Evolutionary conservation across 2,888 invertebrate species (phyloP), one percentile per base, ranked within the genome.

Genomic region (Acanthopleura granulata): DNA sequence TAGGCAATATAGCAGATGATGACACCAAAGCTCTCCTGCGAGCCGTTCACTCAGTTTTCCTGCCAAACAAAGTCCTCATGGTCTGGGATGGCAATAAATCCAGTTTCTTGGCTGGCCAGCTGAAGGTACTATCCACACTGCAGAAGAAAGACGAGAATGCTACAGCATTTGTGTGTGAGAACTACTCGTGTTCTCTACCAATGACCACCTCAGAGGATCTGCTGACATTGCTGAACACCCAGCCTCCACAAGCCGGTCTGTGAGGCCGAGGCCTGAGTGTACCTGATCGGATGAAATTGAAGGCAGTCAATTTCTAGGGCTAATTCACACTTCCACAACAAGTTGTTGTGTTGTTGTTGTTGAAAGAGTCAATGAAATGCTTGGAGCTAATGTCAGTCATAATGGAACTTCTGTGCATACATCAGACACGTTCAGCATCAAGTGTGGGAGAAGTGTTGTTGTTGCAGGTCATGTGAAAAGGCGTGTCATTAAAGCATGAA

Each of bases 141-240:
- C 91, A 92, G 72, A 91, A 92, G 6, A 89, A 92, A 0, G 92
- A 93, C 40, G 94, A 93, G 30, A 93, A 92, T 74, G 93, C 95
- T 0, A 93, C 94, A 0, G 95, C 94, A 29, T 95, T 94, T 89
- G 94, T 95, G n/a, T 96, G 96, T 88, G 92, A 94, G 11, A 93
- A 94, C 83, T 94, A 93, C 88, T 92, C 94, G 0, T 96, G 95
- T 89, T 94, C 94, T 9, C 91, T 95, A 74, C 95, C 95, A 1
- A 94, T 95, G 71, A 94, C 93, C 0, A 93, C 93, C 74, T 93
- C 94, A 0, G 92, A 93, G 22, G 93, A 94, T 75, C 91, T 95
- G 15, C 93, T 92, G 76, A 91, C 90, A 30, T 29, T 76, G 16
- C 30, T 75, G 75, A 40, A 40, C 6, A 61, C n/a, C 25, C n/a